These are phyloP conservation scores for Linnaemya vulpina DNA, from an alignment of 2,888 invertebrate species.

Conservation along the genomic window DNA sequence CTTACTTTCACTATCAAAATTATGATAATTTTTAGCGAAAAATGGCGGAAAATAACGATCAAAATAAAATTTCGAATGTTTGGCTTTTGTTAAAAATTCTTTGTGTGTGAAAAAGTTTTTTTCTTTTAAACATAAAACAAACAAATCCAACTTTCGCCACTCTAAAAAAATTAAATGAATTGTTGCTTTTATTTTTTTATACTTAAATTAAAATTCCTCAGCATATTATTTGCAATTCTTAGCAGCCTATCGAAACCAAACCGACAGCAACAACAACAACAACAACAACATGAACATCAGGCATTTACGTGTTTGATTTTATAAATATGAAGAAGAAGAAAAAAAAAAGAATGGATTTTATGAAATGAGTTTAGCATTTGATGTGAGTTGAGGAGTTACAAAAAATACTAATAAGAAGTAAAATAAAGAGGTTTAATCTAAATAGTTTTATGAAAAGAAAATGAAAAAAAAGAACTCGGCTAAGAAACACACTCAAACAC, in stretches of 20 bases:
- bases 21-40: constrained; percentile 3
- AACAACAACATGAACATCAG: no score
- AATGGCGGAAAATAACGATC: background rate
- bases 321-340: constrained; percentile 28
- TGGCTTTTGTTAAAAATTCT: constrained; percentile 19
- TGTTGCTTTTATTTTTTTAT: constrained; percentile 1
- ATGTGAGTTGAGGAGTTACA: background rate
- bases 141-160: constrained; percentile 49
- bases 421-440: constrained; percentile 4
- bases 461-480: background rate
- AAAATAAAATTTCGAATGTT: background rate
- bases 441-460: constrained; percentile 10
- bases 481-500: background rate
- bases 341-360: constrained; percentile 19
- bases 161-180: background rate
- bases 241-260: constrained; percentile 21
- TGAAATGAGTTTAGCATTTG: constrained; percentile 51
- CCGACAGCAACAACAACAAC: background rate
- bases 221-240: constrained; percentile 49
- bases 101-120: constrained; percentile 38
- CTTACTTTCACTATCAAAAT: constrained; percentile 33
- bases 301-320: constrained; percentile 62
- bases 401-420: background rate
- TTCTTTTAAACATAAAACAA: background rate
- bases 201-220: constrained; percentile 43